A percentile compares a stretch with the other conserved stretches of the same genome.
These are phyloP conservation scores for Odontophorus gujanensis DNA, from an alignment of 2,113 vertebrate genomes.

Conservation along the genomic window DNA sequence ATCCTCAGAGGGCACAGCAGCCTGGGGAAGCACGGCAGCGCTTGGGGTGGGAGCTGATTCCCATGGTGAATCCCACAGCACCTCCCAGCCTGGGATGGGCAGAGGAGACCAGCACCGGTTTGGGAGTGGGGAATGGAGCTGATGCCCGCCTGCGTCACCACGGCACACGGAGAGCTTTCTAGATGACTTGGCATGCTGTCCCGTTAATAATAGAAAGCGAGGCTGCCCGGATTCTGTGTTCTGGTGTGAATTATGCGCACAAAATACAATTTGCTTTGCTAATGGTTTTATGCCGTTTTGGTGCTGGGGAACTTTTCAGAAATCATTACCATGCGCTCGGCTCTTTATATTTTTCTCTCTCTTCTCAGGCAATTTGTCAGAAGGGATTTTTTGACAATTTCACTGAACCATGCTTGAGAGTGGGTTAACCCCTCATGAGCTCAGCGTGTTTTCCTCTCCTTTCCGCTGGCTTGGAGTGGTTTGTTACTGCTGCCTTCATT, in stretches of 20 bases:
- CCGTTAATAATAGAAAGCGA: background rate
- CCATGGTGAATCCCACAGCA: accelerated
- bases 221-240: background rate
- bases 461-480: background rate
- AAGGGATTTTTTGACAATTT: slow-evolving; percentile 75
- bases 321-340: slow-evolving; percentile 64
- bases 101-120: accelerated
- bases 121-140: background rate
- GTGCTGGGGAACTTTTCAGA: slow-evolving; percentile 71
- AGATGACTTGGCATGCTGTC: background rate
- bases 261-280: slow-evolving; percentile 75
- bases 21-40: accelerated
- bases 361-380: slow-evolving; percentile 78
- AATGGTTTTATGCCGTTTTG: slow-evolving; percentile 69
- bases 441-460: background rate
- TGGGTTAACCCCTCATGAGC: slow-evolving; percentile 69
- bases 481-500: background rate
- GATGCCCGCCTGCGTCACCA: background rate
- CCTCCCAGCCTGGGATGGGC: accelerated
- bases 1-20: accelerated
- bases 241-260: slow-evolving; percentile 74
- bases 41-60: background rate
- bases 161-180: background rate
- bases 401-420: slow-evolving; percentile 73
- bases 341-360: slow-evolving; percentile 64